These are phyloP conservation scores for Phymastichus coffea DNA, from an alignment of 1,140 invertebrate species.

Conservation along the genomic window DNA sequence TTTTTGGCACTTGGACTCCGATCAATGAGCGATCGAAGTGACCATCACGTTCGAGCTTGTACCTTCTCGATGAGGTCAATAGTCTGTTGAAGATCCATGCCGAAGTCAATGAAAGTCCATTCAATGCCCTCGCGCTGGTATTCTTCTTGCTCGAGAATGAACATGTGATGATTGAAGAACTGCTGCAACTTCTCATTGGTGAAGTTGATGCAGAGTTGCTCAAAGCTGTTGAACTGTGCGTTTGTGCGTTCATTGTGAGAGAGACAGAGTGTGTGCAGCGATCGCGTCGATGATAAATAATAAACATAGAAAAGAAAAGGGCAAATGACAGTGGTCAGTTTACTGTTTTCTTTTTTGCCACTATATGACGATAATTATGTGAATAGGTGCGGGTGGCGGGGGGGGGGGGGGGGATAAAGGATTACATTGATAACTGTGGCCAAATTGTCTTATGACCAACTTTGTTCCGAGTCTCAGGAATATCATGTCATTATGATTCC, in stretches of 20 bases:
- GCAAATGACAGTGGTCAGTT: conserved; percentile 51
- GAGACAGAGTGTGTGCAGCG: conserved; percentile 15
- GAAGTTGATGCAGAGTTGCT: conserved; percentile 71
- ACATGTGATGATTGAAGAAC: conserved; percentile 78
- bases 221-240: conserved; percentile 58
- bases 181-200: conserved; percentile 74
- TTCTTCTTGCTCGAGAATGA: conserved; percentile 72
- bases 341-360: conserved; percentile 36
- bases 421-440: no score
- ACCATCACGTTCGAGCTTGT: conserved; percentile 31
- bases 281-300: conserved; percentile 21
- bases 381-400: conserved; percentile 11
- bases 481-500: background rate
- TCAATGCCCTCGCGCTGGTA: conserved; percentile 71
- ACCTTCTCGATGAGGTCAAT: conserved; percentile 77
- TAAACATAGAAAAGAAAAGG: conserved; percentile 42
- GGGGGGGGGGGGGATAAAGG: background rate
- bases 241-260: conserved; percentile 12
- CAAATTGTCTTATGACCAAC: conserved; percentile 20
- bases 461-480: background rate
- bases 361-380: conserved; percentile 8
- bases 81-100: conserved; percentile 72
- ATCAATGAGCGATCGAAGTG: conserved; percentile 9
- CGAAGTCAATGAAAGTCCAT: conserved; percentile 76
- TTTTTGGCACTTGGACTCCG: no score